Evolutionary conservation across 2,797 vertebrate species (phyloP).

Genomic region (Hypotaenidia philippensis): DNA sequence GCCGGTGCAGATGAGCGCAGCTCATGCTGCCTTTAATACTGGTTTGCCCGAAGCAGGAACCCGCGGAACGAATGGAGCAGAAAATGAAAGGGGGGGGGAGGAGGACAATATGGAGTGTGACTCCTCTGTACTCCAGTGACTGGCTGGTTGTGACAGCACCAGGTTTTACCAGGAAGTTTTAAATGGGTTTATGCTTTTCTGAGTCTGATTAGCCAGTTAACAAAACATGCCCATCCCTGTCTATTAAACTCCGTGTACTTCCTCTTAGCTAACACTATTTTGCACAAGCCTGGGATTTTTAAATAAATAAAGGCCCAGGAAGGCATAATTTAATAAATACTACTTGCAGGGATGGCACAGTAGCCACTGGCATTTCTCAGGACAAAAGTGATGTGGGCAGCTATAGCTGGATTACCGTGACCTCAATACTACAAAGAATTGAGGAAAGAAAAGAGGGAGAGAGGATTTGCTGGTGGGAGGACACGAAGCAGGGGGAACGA

Average conservation of each 20-base stretch:
- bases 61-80: not conserved
- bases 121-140: not conserved
- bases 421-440: conserved; percentile 3
- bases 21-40: not conserved
- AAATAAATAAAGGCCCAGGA: not conserved
- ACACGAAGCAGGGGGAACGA: not conserved
- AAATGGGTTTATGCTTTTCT: conserved; percentile 60
- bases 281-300: not conserved
- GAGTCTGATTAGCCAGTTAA: conserved; percentile 58
- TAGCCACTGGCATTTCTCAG: conserved; percentile 9
- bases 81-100: conserved; percentile 11
- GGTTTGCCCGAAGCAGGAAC: conserved; percentile 52
- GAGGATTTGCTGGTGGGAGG: not conserved
- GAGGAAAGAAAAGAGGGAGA: conserved; percentile 4
- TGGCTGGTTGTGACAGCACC: conserved; percentile 15
- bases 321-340: conserved; percentile 9
- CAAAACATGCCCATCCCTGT: conserved; percentile 71
- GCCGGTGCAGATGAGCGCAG: not conserved
- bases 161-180: conserved; percentile 67
- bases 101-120: not conserved
- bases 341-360: not conserved
- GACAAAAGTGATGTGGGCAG: conserved; percentile 23
- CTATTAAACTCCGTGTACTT: conserved; percentile 62
- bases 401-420: conserved; percentile 41
- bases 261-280: conserved; percentile 49